Base-by-base conservation (phyloP, 1,140 invertebrate species). In the Pseudachorutes palmiensis region DNA sequence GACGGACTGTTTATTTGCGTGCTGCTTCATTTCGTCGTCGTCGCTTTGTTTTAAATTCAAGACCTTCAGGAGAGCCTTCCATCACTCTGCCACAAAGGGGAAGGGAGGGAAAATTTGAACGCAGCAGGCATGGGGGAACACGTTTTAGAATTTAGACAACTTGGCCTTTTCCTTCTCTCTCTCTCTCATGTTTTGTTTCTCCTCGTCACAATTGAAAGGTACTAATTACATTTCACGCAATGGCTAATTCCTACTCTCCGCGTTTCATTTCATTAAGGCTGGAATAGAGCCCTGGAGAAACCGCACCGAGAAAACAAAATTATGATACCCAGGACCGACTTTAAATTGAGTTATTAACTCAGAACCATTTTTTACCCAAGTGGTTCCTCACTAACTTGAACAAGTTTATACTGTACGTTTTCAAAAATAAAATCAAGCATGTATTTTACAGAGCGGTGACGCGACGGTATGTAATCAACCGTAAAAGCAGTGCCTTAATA, bases 191-290 rank as follows among this genome's bases (percentile, higher is more conserved):
- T 68, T 49, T 36, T 64, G 32, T 68, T 36, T 65, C 69, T 58
- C 68, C 72, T 70, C 69, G 72, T 70, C 71, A 69, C 36, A 73
- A 70, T 73, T 73, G 72, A 73, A 73, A 73, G 72, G 72, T 73
- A 73, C 72, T 73, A 73, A 73, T 73, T 73, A 73, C 69, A 73
- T 71, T 73, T 73, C 72, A 73, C 72, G 72, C 72, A 73, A 73
- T 68, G 69, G 63, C 72, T 73, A 73, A 73, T 73, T 73, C 69
- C 64, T 70, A 32, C 41, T 59, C 49, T 61, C 24, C 59, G n/a
- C 59, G 9, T 61, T 33, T 19, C 59, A 12, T 61, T 61, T 29
- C 5, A 9, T 61, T 61, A 22, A 29, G 22, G 22, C 24, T 58
- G 36, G 9, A 45, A 45, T 64, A 64, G 63, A 57, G 48, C 26